Base-by-base conservation (phyloP, 2,888 invertebrate species). In the Diarsia rubi region DNA sequence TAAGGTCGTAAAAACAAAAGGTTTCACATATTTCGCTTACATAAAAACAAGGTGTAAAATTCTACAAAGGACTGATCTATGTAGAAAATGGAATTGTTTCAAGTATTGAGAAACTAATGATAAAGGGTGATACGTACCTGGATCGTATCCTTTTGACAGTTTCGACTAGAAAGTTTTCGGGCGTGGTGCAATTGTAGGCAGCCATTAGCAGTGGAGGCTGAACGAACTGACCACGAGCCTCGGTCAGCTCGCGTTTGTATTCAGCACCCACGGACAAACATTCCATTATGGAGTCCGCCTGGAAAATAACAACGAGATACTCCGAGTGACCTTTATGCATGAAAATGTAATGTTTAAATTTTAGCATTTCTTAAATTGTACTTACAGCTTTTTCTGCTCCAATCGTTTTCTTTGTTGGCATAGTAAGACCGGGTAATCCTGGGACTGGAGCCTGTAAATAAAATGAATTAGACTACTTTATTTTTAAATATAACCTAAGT, bases 201-300 rank as follows among this genome's bases (percentile, higher is more conserved):
- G 97, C 96, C 98, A 99, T 98, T 67, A 99, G 93, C 0, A 98
- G 97, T 84, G 99, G 99, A 63, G 97, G 95, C 75, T 97, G 94
- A 42, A 95, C 94, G 6, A 85, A 85, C 72, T 97, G 97, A 0
- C 96, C 92, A 91, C 94, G 92, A 89, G 95, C 91, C 88, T 97
- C 97, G 3, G 92, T 95, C 86, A 97, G 92, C 89, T 98, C 97
- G 82, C 97, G 96, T 83, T 95, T 93, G 90, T 97, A 98, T 85
- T 97, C 97, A 87, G 97, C 97, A 31, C 98, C 97, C 69, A 99
- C 97, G 75, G 98, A 98, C 71, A 99, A 93, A 85, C 99, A 99
- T 93, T 99, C 99, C 88, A 99, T 96, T 84, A 99, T 97, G 69
- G 98, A 97, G 92, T 99, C 99, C 45, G 99, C 99, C 97, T 97